A percentile compares a stretch with the other conserved stretches of the same genome.
These are phyloP conservation scores for Neogobius melanostomus DNA, from an alignment of 2,113 vertebrate genomes.

Conservation along the genomic window DNA sequence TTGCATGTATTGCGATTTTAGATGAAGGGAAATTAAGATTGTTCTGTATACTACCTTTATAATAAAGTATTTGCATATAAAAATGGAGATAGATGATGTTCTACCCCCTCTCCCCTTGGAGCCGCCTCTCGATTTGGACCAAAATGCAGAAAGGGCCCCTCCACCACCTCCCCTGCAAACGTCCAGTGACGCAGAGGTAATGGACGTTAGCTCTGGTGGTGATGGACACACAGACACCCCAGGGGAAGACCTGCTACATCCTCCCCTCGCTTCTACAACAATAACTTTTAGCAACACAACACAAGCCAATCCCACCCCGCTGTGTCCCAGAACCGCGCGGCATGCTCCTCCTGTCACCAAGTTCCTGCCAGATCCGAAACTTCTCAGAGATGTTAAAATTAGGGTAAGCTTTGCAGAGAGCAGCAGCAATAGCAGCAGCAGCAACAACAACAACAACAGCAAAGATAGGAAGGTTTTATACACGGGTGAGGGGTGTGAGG, in stretches of 20 bases:
- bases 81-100: slow-evolving; percentile 88
- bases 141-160: slow-evolving; percentile 88
- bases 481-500: slow-evolving; percentile 85
- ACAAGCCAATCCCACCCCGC: slow-evolving; percentile 79
- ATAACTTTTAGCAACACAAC: slow-evolving; percentile 84
- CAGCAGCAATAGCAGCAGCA: slow-evolving; percentile 84
- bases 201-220: slow-evolving; percentile 99
- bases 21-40: slow-evolving; percentile 36
- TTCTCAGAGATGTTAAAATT: slow-evolving; percentile 97
- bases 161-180: slow-evolving; percentile 99
- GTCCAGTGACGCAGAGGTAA: slow-evolving; percentile 99
- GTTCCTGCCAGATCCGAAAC: slow-evolving; percentile 94
- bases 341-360: slow-evolving; percentile 90
- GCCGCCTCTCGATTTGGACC: slow-evolving; percentile 83
- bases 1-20: slow-evolving; percentile 79
- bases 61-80: slow-evolving; percentile 19
- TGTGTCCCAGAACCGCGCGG: slow-evolving; percentile 93
- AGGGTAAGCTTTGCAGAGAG: slow-evolving; percentile 93
- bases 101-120: slow-evolving; percentile 93
- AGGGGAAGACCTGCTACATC: slow-evolving; percentile 78
- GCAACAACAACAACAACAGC: slow-evolving; percentile 84
- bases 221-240: slow-evolving; percentile 98
- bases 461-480: slow-evolving; percentile 97
- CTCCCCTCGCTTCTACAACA: slow-evolving; percentile 88
- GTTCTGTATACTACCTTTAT: slow-evolving; percentile 30